Evolutionary conservation across 2,113 vertebrate genomes (phyloP).

Genomic region (Aplodontia rufa): DNA sequence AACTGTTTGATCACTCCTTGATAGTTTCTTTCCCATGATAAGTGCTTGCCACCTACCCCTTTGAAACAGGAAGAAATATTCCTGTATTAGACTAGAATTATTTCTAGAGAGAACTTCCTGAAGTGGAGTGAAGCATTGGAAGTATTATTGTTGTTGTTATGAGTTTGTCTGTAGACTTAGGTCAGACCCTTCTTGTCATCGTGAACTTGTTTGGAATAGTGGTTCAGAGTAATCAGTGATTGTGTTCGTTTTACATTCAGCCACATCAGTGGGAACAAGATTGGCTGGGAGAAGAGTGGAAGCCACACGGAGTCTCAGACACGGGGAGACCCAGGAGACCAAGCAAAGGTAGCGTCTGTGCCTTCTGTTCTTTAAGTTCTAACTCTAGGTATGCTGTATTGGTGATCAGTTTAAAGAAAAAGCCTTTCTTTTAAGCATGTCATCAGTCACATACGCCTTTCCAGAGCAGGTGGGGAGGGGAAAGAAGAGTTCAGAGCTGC

Average conservation of each 20-base stretch:
- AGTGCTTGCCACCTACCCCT: neutral
- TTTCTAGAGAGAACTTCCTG: neutral
- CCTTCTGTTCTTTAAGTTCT: conserved; percentile 15
- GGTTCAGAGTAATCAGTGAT: neutral
- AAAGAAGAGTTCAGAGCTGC: neutral
- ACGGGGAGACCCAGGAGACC: conserved; percentile 89
- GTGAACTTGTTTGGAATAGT: neutral
- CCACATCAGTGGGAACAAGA: conserved; percentile 92
- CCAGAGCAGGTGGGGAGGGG: neutral
- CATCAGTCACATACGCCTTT: neutral
- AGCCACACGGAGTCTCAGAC: conserved; percentile 85
- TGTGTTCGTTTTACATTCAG: conserved; percentile 81
- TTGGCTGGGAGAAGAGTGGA: conserved; percentile 90
- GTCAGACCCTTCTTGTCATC: neutral
- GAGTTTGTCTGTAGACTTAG: neutral
- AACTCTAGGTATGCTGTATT: neutral
- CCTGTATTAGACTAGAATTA: neutral
- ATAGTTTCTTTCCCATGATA: neutral
- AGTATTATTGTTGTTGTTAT: neutral
- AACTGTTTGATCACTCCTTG: neutral
- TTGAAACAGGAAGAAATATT: neutral
- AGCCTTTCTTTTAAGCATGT: neutral
- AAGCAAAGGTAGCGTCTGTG: conserved; percentile 87
- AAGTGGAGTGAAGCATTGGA: neutral
- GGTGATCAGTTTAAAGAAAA: neutral